Percentiles rank a stretch among this genome's conserved stretches.
Conservation (phyloP, 2,113 vertebrate genomes). For the Ivindomyrus marchei region DNA sequence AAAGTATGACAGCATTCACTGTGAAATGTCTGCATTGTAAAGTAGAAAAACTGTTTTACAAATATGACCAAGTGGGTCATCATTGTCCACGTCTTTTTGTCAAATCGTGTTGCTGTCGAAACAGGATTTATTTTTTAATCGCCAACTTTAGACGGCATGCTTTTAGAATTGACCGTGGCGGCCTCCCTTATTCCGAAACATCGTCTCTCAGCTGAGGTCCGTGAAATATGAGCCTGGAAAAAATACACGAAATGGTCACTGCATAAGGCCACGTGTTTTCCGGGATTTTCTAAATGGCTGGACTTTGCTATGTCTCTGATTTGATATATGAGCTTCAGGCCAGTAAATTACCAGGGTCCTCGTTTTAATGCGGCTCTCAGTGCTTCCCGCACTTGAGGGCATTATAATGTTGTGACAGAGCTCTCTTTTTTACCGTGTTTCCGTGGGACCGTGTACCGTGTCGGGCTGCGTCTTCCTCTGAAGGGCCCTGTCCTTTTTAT, state of each 20-base stretch:
- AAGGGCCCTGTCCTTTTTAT: constrained; percentile 31
- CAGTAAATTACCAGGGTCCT: constrained; percentile 31
- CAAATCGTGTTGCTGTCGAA: neutral
- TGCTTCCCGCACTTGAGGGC: constrained; percentile 30
- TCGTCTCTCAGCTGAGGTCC: neutral
- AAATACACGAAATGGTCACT: neutral
- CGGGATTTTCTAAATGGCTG: neutral
- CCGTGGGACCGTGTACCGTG: constrained; percentile 41
- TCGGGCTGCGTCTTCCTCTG: constrained; percentile 46
- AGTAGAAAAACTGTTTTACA: neutral
- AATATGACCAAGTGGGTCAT: neutral
- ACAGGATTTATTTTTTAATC: neutral
- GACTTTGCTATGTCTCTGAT: neutral
- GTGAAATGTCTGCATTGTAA: neutral
- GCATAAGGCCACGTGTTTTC: neutral
- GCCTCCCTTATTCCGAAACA: neutral
- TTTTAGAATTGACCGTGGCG: neutral
- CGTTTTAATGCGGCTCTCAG: constrained; percentile 34
- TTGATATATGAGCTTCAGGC: neutral
- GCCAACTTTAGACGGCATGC: neutral
- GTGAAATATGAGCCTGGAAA: neutral
- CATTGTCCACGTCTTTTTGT: neutral
- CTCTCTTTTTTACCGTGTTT: constrained; percentile 10
- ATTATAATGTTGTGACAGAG: constrained; percentile 35
- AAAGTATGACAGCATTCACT: neutral